phyloP scores from a whole-genome alignment of 2,888 invertebrate species.

The Ligdia adustata region DNA sequence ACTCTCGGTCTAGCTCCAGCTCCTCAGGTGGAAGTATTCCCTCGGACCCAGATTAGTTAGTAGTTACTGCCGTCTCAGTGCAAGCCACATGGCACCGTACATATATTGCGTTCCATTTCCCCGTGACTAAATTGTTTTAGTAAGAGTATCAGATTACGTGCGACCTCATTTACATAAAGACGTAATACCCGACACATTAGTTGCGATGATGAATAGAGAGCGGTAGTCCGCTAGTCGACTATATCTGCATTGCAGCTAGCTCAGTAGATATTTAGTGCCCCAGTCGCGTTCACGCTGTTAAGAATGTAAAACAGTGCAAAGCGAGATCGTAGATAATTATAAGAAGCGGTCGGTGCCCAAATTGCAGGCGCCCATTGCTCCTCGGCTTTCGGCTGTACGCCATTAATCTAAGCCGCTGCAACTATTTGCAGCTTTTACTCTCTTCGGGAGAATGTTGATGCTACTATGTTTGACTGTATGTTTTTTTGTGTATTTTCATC shows the following conservation, averaged over 20 bases:
- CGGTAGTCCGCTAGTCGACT: no score
- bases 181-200: slow-evolving; percentile 25
- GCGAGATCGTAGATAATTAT: slow-evolving; percentile 46
- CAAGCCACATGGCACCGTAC: neutral
- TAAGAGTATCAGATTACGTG: slow-evolving; percentile 28
- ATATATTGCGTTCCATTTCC: slow-evolving; percentile 27
- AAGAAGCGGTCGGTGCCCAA: slow-evolving; percentile 50
- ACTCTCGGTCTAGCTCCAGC: slow-evolving; percentile 33
- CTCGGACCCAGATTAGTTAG: slow-evolving; percentile 18
- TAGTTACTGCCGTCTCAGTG: slow-evolving; percentile 1
- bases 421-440: slow-evolving; percentile 40
- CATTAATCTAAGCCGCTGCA: slow-evolving; percentile 48
- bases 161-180: slow-evolving; percentile 30
- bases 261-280: slow-evolving; percentile 37
- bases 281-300: slow-evolving; percentile 40
- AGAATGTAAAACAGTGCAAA: slow-evolving; percentile 49
- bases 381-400: slow-evolving; percentile 38
- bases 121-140: slow-evolving; percentile 29
- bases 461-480: no score
- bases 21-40: slow-evolving; percentile 47
- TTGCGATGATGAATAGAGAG: slow-evolving; percentile 28
- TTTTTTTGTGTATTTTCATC: no score
- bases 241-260: slow-evolving; percentile 37
- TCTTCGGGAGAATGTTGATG: slow-evolving; percentile 33
- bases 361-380: slow-evolving; percentile 39